Conservation (phyloP, 2,113 vertebrate species). For the Tiliqua scincoides region DNA sequence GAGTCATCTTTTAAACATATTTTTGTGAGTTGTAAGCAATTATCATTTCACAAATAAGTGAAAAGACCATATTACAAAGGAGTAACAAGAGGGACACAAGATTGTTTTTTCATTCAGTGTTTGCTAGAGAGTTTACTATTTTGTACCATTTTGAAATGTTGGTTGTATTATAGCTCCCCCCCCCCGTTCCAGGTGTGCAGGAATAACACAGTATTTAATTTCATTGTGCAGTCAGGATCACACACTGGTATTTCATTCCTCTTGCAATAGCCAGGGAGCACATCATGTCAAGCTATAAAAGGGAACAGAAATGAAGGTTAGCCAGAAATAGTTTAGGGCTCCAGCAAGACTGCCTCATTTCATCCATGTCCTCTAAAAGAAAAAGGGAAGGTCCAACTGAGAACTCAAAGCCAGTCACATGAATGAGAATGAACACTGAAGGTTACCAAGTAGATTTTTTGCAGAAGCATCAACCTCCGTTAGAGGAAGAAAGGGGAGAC, state of each 20-base stretch:
- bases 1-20: background rate
- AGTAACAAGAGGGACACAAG: background rate
- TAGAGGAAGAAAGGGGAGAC: background rate
- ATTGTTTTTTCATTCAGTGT: background rate
- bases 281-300: slow-evolving; percentile 37
- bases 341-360: background rate
- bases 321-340: slow-evolving; percentile 1
- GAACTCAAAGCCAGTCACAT: background rate
- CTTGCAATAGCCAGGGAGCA: background rate
- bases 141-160: background rate
- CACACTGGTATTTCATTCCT: background rate
- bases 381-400: background rate
- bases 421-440: background rate
- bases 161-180: background rate
- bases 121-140: slow-evolving; percentile 1
- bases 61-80: background rate
- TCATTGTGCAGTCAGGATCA: background rate
- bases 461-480: background rate
- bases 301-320: slow-evolving; percentile 19
- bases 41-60: background rate
- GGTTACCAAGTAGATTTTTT: background rate
- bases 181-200: background rate
- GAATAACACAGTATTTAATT: background rate
- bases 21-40: background rate
- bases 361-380: background rate